Percentiles rank a stretch among this genome's conserved stretches.
Conservation (phyloP, 2,888 invertebrate genomes). For the Hymenopus coronatus region DNA sequence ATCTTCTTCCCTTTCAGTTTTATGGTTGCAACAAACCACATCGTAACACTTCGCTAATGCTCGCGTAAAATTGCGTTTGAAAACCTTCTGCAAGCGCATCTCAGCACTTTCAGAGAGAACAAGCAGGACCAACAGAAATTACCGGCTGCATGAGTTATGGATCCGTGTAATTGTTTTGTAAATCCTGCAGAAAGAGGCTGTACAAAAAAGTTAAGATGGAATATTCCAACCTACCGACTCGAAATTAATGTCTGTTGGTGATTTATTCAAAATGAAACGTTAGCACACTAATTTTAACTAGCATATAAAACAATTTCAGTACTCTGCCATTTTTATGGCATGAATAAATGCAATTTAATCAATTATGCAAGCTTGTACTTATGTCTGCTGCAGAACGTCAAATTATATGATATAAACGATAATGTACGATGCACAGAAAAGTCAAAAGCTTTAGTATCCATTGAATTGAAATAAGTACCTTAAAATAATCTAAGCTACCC, state of each 20-base stretch:
- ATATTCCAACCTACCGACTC: neutral
- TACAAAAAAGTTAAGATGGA: neutral
- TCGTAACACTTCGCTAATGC: conserved; percentile 4
- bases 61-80: neutral
- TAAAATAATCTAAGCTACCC: no score
- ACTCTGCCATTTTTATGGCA: neutral
- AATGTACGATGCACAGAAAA: no score
- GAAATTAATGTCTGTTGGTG: neutral
- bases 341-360: neutral
- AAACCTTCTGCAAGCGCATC: neutral
- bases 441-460: no score
- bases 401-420: no score
- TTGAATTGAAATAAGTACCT: no score
- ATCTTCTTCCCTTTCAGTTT: neutral
- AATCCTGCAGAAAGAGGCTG: neutral
- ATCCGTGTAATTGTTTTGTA: neutral
- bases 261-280: neutral
- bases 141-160: neutral
- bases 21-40: neutral
- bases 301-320: neutral
- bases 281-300: neutral
- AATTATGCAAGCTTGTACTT: neutral
- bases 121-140: neutral
- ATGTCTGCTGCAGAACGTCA: no score
- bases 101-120: neutral